Evolutionary conservation across 2,113 vertebrate species (phyloP).

Genomic region (Alectura lathami): DNA sequence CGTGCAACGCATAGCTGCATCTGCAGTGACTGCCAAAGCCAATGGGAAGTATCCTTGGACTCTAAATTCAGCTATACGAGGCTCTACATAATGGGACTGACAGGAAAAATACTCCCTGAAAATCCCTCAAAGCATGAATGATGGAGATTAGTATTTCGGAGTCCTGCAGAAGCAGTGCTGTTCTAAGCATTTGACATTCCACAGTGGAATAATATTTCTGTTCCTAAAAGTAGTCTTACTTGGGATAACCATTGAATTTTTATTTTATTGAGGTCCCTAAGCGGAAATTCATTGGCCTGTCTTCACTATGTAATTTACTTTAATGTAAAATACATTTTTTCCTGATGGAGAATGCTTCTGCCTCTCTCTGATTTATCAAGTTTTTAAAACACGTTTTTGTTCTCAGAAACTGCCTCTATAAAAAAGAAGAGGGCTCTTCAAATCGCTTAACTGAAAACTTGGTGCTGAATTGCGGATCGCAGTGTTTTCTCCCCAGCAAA

Average conservation of each 20-base stretch:
- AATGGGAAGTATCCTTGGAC: neutral
- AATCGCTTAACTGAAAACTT: neutral
- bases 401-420: neutral
- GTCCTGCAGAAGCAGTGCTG: neutral
- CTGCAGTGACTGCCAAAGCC: neutral
- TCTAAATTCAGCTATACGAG: neutral
- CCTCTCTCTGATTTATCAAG: neutral
- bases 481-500: neutral
- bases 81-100: neutral
- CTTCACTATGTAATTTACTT: neutral
- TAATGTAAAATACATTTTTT: neutral
- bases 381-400: neutral
- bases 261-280: neutral
- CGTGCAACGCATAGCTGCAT: neutral
- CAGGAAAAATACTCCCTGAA: neutral
- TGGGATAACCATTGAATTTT: neutral
- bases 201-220: neutral
- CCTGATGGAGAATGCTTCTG: neutral
- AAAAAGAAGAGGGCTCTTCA: neutral
- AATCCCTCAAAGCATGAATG: neutral
- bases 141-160: neutral
- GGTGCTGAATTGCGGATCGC: neutral
- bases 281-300: neutral
- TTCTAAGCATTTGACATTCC: neutral
- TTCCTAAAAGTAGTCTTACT: neutral